A percentile compares a stretch with the other conserved stretches of the same genome.
Evolutionary conservation across 2,797 vertebrate genomes (phyloP).

Genomic region (Taenioides sp.): DNA sequence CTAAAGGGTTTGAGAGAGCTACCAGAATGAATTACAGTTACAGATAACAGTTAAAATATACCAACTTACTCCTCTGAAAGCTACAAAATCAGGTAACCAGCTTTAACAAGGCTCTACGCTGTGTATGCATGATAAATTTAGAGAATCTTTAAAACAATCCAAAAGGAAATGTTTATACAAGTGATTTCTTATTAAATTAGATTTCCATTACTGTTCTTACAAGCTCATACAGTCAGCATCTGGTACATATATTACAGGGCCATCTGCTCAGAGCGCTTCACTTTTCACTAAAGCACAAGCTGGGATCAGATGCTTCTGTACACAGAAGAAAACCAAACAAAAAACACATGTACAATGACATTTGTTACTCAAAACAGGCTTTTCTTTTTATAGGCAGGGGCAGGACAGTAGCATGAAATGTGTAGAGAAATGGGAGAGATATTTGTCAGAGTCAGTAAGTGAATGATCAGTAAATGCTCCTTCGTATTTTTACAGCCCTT

Average conservation of each 20-base stretch:
- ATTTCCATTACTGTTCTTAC: slow-evolving; percentile 7
- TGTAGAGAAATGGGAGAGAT: neutral
- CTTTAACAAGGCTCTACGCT: neutral
- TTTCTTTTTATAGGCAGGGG: neutral
- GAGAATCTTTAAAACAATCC: neutral
- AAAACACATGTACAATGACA: neutral
- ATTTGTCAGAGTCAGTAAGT: neutral
- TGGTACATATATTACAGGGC: slow-evolving; percentile 2
- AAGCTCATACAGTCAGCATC: slow-evolving; percentile 7
- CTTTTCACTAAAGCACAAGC: neutral
- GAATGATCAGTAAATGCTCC: neutral
- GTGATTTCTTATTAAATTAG: neutral
- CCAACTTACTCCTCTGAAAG: neutral
- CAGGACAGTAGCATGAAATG: neutral
- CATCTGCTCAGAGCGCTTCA: slow-evolving; percentile 7
- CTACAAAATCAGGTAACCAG: neutral
- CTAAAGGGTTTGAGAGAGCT: too few species aligned
- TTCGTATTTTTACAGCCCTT: neutral
- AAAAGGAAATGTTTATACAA: neutral
- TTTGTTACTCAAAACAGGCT: neutral
- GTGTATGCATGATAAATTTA: neutral
- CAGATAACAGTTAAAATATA: neutral
- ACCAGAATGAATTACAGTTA: too few species aligned
- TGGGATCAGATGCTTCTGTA: slow-evolving; percentile 1
- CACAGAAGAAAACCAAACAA: neutral